Percentiles rank a stretch among this genome's conserved stretches.
These are phyloP conservation scores for Oikopleura vanhoeffeni DNA, from an alignment of 23 tunicate species.

Conservation along the genomic window DNA sequence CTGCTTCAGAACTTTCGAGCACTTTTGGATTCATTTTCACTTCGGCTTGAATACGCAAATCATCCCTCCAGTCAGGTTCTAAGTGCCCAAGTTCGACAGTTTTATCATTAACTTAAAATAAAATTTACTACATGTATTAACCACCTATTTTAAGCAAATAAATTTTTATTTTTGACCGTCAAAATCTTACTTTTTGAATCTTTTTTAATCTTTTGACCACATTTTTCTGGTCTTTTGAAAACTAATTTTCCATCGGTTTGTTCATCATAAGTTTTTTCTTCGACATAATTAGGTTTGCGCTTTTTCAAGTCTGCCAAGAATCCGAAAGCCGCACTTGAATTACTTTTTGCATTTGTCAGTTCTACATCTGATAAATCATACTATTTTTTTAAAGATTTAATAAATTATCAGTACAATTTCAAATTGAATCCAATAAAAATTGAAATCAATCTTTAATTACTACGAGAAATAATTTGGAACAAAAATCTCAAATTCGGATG, in stretches of 20 bases:
- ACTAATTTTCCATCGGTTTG: slow-evolving; percentile 1
- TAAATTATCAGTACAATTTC: neutral
- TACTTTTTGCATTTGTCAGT: neutral
- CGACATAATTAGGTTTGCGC: neutral
- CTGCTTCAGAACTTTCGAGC: too few relatives aligned
- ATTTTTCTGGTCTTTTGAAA: neutral
- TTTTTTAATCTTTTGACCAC: too few relatives aligned
- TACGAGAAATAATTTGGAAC: too few relatives aligned
- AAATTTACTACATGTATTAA: too few relatives aligned
- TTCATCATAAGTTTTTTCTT: neutral
- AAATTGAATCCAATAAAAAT: too few relatives aligned
- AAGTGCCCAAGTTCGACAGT: neutral
- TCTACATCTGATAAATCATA: neutral
- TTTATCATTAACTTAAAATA: too few relatives aligned
- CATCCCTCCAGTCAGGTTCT: neutral
- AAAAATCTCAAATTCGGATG: too few relatives aligned
- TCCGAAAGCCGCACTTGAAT: neutral
- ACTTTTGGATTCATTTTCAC: neutral
- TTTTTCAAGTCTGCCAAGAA: neutral
- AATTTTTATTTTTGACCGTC: too few relatives aligned
- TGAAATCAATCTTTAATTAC: too few relatives aligned
- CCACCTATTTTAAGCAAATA: too few relatives aligned
- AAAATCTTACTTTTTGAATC: too few relatives aligned
- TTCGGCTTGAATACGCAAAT: neutral
- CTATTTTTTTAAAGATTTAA: neutral